These are phyloP conservation scores for Metellina segmentata DNA, from an alignment of 2,888 invertebrate species.

Conservation along the genomic window DNA sequence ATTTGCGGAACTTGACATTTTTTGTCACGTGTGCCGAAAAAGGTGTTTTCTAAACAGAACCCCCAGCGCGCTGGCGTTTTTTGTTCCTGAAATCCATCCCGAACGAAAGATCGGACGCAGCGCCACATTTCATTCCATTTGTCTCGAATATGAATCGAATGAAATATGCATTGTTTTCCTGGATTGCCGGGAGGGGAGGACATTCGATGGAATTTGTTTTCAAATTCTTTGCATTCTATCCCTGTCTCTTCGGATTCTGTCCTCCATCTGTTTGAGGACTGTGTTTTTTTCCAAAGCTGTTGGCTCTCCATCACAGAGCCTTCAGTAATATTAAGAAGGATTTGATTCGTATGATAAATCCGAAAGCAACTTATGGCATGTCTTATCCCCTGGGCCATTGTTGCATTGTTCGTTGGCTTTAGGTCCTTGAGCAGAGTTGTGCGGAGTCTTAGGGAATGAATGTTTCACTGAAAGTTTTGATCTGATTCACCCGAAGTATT, in stretches of 20 bases:
- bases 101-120: background rate
- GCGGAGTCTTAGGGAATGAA: too few species aligned
- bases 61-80: background rate
- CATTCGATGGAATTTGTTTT: background rate
- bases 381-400: too few species aligned
- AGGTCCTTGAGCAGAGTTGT: too few species aligned
- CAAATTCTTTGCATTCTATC: background rate
- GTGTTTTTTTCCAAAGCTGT: background rate
- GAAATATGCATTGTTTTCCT: constrained; percentile 22
- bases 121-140: background rate
- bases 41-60: background rate
- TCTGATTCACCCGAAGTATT: too few species aligned
- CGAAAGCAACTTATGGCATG: too few species aligned
- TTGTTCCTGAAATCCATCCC: background rate
- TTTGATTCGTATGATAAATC: too few species aligned
- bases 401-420: too few species aligned
- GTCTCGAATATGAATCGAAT: constrained; percentile 26
- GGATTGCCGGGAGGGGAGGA: background rate
- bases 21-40: constrained; percentile 34
- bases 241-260: background rate
- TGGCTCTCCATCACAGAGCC: too few species aligned
- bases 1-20: constrained; percentile 26
- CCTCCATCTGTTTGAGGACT: background rate
- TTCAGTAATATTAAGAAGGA: too few species aligned
- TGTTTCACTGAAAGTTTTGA: too few species aligned